A percentile compares a stretch with the other conserved stretches of the same genome.
phyloP scores from a whole-genome alignment of 2,888 invertebrate genomes.

The Mesodorylaimus sp. region DNA sequence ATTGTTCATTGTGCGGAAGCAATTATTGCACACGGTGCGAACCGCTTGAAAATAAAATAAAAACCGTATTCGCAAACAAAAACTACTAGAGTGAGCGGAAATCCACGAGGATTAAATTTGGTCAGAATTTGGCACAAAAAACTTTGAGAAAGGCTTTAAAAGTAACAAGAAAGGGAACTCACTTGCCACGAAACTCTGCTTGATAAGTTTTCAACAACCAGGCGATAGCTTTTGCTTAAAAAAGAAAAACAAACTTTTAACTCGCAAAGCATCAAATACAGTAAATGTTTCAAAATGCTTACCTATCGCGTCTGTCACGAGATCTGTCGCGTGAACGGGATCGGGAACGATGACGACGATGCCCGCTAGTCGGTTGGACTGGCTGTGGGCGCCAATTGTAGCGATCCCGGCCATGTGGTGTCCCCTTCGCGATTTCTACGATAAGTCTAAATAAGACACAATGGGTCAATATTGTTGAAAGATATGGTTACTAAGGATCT shows the following conservation, averaged over 20 bases:
- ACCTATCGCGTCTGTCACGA: neutral
- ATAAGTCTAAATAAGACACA: constrained; percentile 1
- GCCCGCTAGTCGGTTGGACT: neutral
- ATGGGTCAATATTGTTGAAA: too few relatives aligned
- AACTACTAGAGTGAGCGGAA: neutral
- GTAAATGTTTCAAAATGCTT: neutral
- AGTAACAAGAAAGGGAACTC: neutral
- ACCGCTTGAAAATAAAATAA: neutral
- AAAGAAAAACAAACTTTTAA: neutral
- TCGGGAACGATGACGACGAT: neutral
- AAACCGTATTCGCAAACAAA: neutral
- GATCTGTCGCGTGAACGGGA: neutral
- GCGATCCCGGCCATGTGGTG: constrained; percentile 10
- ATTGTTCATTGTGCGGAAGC: too few relatives aligned
- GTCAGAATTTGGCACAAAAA: neutral
- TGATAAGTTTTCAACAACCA: constrained; percentile 8
- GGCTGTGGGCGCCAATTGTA: neutral
- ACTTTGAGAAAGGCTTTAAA: neutral
- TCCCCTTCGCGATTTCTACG: constrained; percentile 8
- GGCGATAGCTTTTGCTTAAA: constrained; percentile 2
- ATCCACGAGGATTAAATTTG: neutral
- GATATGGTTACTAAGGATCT: too few relatives aligned
- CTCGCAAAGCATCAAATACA: neutral
- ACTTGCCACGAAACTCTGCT: constrained; percentile 4
- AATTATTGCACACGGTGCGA: too few relatives aligned